phyloP scores from a whole-genome alignment of 2,888 invertebrate species.

The Baronia brevicornis region DNA sequence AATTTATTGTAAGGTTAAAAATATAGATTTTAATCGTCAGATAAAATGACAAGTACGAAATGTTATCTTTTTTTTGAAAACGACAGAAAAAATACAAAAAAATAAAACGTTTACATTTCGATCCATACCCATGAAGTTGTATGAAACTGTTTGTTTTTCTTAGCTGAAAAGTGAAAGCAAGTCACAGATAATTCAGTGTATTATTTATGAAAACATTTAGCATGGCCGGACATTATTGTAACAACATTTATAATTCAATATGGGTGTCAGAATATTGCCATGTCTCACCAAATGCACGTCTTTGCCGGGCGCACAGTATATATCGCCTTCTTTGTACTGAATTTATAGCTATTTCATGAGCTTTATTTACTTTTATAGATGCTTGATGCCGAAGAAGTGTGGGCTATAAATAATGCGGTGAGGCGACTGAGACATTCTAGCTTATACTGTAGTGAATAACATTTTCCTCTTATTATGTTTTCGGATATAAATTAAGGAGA shows the following conservation, averaged over 20 bases:
- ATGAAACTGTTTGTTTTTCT: slow-evolving; percentile 9
- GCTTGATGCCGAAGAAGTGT: slow-evolving; percentile 47
- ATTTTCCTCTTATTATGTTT: slow-evolving; percentile 71
- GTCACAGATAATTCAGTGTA: slow-evolving; percentile 16
- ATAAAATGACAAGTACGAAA: too few relatives aligned
- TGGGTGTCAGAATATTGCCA: slow-evolving; percentile 27
- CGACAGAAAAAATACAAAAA: too few relatives aligned
- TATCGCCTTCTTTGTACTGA: slow-evolving; percentile 57
- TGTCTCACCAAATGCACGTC: slow-evolving; percentile 39
- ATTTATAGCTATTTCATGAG: slow-evolving; percentile 69
- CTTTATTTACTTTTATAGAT: slow-evolving; percentile 73
- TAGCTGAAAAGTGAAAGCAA: slow-evolving; percentile 6
- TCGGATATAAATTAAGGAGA: slow-evolving; percentile 69
- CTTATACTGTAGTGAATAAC: slow-evolving; percentile 53
- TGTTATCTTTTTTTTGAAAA: too few relatives aligned
- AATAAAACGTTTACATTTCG: too few relatives aligned
- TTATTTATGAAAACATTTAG: slow-evolving; percentile 36
- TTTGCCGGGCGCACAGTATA: slow-evolving; percentile 27
- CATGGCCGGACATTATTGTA: slow-evolving; percentile 26
- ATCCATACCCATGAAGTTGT: too few relatives aligned
- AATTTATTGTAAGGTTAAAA: too few relatives aligned
- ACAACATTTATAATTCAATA: slow-evolving; percentile 37
- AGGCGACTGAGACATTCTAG: slow-evolving; percentile 46
- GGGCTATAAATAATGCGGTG: slow-evolving; percentile 62
- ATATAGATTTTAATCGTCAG: too few relatives aligned